Base-by-base conservation (phyloP, 2,113 vertebrate genomes). In the Chitala chitala region DNA sequence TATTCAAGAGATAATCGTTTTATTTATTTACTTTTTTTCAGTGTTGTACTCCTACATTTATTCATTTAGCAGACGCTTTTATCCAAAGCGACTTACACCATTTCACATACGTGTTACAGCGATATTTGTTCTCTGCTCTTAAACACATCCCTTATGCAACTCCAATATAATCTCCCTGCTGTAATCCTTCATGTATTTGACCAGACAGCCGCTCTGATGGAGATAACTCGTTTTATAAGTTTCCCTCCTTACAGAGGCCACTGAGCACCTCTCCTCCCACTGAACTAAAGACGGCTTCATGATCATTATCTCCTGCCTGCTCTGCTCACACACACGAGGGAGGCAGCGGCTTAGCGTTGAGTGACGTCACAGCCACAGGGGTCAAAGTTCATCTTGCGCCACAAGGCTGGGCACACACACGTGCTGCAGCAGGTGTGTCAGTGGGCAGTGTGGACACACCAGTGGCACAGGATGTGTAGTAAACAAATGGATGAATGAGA, bases 401-500 rank as follows among this genome's bases (percentile, higher is more conserved):
- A 22, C 20, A n/a, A 17, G n/a, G 33, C 8, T 20, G 4, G n/a
- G 33, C 20, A 10, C 22, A 40, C 17, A n/a, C 5, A n/a, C 17
- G 20, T 17, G 58, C n/a, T n/a, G n/a, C n/a, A n/a, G n/a, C n/a
- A 40, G 22, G n/a, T 17, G 33, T 9, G n/a, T 3, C 64, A 44
- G 6, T 3, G 40, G 4, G 46, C 40, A 1, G 38, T 44, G 17
- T 4, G 5, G 12, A 5, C 9, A 36, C 38, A 29, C 15, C 22
- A n/a, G 20, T 20, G 71, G 38, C 71, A 58, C 36, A 5, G 71
- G 24, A 38, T 44, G n/a, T 72, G 40, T 56, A 26, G 71, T 54
- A 54, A 71, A 72, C 29, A 72, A 72, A 59, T 31, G 55, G 36
- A 31, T 44, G 55, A 22, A 31, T 44, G 36, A 72, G 38, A 40